A percentile compares a stretch with the other conserved stretches of the same genome.
Evolutionary conservation across 2,888 invertebrate species (phyloP).

Genomic region (Zonitis immaculata): DNA sequence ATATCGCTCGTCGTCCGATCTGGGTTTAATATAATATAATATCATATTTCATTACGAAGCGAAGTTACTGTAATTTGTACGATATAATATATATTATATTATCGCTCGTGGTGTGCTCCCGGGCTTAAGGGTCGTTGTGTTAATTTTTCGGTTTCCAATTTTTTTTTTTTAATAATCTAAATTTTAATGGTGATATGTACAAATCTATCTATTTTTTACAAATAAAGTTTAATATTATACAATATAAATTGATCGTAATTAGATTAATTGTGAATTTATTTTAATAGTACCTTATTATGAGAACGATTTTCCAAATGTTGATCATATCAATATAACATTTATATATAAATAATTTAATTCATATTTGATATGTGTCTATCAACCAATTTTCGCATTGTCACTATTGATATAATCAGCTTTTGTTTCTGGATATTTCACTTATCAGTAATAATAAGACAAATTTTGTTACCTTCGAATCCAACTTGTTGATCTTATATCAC

Average conservation of each 20-base stretch:
- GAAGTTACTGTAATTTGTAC: too few species aligned
- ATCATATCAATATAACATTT: background rate
- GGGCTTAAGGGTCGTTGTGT: constrained; percentile 30
- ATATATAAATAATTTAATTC: too few species aligned
- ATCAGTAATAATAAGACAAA: background rate
- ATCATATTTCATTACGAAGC: too few species aligned
- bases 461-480: background rate
- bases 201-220: constrained; percentile 14
- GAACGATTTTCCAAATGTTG: background rate
- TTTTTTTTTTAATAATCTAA: background rate
- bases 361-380: background rate
- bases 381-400: background rate
- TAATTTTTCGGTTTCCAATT: background rate
- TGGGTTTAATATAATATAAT: too few species aligned
- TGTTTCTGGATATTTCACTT: background rate
- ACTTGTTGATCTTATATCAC: background rate
- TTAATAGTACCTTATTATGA: too few species aligned
- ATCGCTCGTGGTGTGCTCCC: too few species aligned
- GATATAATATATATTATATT: too few species aligned
- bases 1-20: too few species aligned
- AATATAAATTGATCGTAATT: background rate
- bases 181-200: constrained; percentile 32
- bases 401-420: too few species aligned
- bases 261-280: background rate
- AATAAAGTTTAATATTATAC: background rate